Conservation (phyloP, 2,113 vertebrate species). For the Mesocricetus auratus region DNA sequence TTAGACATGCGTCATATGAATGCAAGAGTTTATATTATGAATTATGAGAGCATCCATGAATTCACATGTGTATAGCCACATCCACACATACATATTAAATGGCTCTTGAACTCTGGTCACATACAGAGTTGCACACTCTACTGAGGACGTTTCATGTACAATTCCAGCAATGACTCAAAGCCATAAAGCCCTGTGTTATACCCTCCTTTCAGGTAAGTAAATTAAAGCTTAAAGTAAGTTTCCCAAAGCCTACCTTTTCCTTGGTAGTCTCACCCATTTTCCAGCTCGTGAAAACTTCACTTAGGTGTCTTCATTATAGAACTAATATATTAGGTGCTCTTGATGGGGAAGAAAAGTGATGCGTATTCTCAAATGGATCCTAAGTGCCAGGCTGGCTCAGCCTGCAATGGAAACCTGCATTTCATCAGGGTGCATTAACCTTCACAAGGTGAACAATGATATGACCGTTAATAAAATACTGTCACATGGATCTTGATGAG, state of each 20-base stretch:
- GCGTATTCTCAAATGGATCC: not conserved
- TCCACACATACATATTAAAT: constrained; percentile 17
- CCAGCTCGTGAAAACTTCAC: not conserved
- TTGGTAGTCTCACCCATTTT: constrained; percentile 3
- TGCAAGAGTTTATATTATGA: not conserved
- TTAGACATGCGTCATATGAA: not conserved
- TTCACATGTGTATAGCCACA: not conserved
- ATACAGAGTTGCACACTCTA: not conserved
- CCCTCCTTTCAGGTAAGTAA: constrained; percentile 38
- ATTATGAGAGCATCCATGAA: not conserved
- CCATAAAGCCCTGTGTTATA: not conserved
- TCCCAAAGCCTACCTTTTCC: constrained; percentile 44
- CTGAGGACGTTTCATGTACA: not conserved
- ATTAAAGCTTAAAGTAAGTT: constrained; percentile 48
- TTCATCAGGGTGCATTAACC: not conserved
- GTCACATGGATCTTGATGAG: not conserved
- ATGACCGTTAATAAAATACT: constrained; percentile 7
- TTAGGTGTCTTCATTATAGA: not conserved
- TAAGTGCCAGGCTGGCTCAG: not conserved
- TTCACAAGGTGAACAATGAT: not conserved
- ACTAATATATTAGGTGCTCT: not conserved
- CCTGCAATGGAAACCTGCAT: not conserved
- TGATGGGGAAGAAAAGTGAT: not conserved
- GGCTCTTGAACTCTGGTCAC: constrained; percentile 28
- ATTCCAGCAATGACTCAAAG: constrained; percentile 24